Evolutionary conservation across 2,113 vertebrate species (phyloP).

Genomic region (Cryptotis parvus): DNA sequence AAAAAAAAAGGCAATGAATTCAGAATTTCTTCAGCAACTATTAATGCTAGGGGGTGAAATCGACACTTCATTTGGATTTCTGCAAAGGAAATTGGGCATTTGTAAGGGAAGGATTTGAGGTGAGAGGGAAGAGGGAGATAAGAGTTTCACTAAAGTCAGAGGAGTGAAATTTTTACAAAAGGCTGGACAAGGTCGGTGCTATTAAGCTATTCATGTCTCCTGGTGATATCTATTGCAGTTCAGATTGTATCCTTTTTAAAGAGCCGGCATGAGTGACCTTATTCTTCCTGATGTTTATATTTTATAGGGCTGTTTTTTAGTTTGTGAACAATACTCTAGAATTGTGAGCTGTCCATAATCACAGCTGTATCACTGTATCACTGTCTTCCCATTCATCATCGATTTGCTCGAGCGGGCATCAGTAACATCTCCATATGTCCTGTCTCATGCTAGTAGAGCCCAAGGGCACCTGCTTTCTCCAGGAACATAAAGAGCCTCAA

Average conservation of each 20-base stretch:
- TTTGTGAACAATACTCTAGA: conserved; percentile 3
- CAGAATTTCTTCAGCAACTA: neutral
- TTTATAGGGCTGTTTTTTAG: neutral
- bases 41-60: neutral
- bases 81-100: neutral
- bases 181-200: neutral
- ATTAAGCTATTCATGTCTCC: too few relatives aligned
- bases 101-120: neutral
- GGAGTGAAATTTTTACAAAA: neutral
- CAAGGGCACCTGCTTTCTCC: too few relatives aligned
- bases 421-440: too few relatives aligned
- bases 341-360: neutral
- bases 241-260: neutral
- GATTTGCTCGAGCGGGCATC: too few relatives aligned
- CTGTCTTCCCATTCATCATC: too few relatives aligned
- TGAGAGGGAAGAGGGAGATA: accelerated
- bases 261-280: neutral
- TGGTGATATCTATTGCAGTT: neutral
- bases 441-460: too few relatives aligned
- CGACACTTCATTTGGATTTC: neutral
- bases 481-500: too few relatives aligned
- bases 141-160: neutral
- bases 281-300: neutral
- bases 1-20: neutral
- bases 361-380: too few relatives aligned